Percentiles rank a stretch among this genome's conserved stretches.
These are phyloP conservation scores for Brachionus manjavacas DNA, from an alignment of 1,140 invertebrate species.

Conservation along the genomic window DNA sequence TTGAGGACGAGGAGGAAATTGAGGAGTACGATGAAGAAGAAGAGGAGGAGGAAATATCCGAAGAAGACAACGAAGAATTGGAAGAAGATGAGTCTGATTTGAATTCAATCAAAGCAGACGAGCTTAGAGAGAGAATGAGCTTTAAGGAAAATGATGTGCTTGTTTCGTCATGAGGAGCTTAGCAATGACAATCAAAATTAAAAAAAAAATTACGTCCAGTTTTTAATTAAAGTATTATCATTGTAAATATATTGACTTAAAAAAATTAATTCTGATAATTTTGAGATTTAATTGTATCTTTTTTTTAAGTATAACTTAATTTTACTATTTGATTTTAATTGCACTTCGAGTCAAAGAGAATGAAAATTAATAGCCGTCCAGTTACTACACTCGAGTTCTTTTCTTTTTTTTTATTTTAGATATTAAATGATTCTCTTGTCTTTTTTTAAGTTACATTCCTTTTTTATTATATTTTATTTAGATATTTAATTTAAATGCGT, in stretches of 20 bases:
- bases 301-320: constrained; percentile 4
- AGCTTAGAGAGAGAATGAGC: background rate
- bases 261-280: background rate
- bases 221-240: constrained; percentile 20
- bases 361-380: background rate
- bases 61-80: background rate
- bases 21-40: constrained; percentile 23
- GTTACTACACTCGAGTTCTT: background rate
- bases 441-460: background rate
- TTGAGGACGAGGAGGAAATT: constrained; percentile 20
- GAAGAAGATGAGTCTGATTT: constrained; percentile 24
- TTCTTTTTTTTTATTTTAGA: background rate
- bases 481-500: background rate
- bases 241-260: background rate
- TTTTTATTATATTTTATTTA: background rate
- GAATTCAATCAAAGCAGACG: constrained; percentile 30
- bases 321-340: background rate
- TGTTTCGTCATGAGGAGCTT: background rate
- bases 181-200: background rate
- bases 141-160: constrained; percentile 20
- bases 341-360: background rate
- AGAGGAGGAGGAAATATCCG: constrained; percentile 8
- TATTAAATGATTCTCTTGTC: background rate
- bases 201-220: background rate
- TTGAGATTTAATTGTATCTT: constrained; percentile 13